Evolutionary conservation across 2,888 invertebrate genomes (phyloP).

Genomic region (Darwinula stevensoni): DNA sequence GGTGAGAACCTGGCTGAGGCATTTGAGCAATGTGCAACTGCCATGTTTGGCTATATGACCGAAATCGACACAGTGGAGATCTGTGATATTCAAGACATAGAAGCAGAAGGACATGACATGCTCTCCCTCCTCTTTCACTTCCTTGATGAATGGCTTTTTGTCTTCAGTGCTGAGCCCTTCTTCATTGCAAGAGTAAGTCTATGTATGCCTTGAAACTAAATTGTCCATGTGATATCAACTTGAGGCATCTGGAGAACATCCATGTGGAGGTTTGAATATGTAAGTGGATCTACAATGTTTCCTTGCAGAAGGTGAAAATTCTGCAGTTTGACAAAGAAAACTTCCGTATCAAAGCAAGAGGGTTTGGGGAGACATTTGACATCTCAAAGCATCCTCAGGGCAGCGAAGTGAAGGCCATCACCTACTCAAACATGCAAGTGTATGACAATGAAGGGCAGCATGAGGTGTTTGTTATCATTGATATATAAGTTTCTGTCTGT

Average conservation of each 20-base stretch:
- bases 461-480: conserved; percentile 91
- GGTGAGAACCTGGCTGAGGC: conserved; percentile 57
- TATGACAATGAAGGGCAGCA: conserved; percentile 28
- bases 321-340: conserved; percentile 53
- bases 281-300: too few relatives aligned
- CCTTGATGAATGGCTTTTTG: conserved; percentile 68
- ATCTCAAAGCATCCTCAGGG: conserved; percentile 86
- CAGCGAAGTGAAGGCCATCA: conserved; percentile 94
- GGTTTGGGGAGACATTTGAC: conserved; percentile 76
- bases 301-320: conserved; percentile 60
- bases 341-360: conserved; percentile 38
- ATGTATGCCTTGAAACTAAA: conserved; percentile 1
- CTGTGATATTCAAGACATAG: conserved; percentile 46
- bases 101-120: conserved; percentile 65
- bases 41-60: conserved; percentile 97
- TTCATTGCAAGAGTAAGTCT: conserved; percentile 32
- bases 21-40: conserved; percentile 76
- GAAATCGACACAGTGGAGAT: conserved; percentile 48
- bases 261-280: neutral
- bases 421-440: conserved; percentile 95
- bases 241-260: neutral
- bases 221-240: neutral
- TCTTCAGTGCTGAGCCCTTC: conserved; percentile 72
- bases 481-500: conserved; percentile 57
- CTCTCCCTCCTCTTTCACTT: conserved; percentile 65